Base-by-base conservation (phyloP, 1,140 invertebrate genomes). In the Lucilia sericata region DNA sequence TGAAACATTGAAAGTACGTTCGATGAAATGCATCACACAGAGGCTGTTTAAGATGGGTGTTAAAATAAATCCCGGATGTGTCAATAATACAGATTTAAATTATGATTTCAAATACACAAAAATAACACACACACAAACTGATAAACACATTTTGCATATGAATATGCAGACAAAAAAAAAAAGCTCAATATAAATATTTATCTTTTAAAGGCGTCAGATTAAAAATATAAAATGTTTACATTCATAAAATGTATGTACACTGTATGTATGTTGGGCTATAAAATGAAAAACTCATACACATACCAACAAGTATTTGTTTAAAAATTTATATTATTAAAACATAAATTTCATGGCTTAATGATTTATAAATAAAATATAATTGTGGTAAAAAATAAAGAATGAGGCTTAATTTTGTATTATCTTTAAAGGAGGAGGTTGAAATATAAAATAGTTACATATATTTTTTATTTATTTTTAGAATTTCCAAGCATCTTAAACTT, bases 1-100 rank as follows among this genome's bases (percentile, higher is more conserved):
- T 7, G 42, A 42, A 42, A 42, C 2, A 5, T 7, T 42, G 42
- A 7, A 42, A 42, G 42, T 7, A 0, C 42, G 2, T 42, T 42
- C 42, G 42, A 0, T 42, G 7, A 42, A 42, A 42, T 42, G 42
- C 42, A 42, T n/a, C 42, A 42, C 42, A 42, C 42, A 42, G 7
- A 42, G 42, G 42, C 42, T 55, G 51, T 70, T 5, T 70, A n/a
- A 21, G 19, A 55, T 70, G 65, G 10, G 7, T 70, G 65, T 70
- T 70, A 21, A 70, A 70, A 70, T 70, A 70, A 70, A 70, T 70
- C 65, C 65, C 65, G 65, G 65, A 70, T 70, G 19, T 70, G n/a
- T 70, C 65, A 70, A 70, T 70, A 70, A 70, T 70, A 70, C 65
- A 70, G n/a, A 21, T 70, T 70, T 12, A 70, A 19, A 70, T 10